A percentile compares a stretch with the other conserved stretches of the same genome.
phyloP scores from a whole-genome alignment of 2,888 invertebrate genomes.

The Crioceris asparagi region DNA sequence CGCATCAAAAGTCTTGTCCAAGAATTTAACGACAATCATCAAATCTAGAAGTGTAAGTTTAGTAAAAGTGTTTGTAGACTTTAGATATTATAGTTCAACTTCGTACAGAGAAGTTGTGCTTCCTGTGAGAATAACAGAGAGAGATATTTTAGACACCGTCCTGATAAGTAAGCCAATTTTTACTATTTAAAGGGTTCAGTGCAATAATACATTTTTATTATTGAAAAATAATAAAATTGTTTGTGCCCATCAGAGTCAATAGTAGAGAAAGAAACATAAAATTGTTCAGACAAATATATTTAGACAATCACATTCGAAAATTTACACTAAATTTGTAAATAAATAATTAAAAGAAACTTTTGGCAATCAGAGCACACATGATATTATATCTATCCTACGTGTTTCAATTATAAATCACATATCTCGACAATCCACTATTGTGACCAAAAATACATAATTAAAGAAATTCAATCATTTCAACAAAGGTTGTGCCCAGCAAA shows the following conservation, averaged over 20 bases:
- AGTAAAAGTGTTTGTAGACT: constrained; percentile 18
- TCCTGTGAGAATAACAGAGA: too few relatives aligned
- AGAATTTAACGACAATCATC: constrained; percentile 40
- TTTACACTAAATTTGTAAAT: constrained; percentile 11
- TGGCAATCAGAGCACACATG: constrained; percentile 8
- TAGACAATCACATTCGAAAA: constrained; percentile 16
- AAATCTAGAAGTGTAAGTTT: constrained; percentile 21
- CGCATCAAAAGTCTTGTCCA: constrained; percentile 35
- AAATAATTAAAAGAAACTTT: constrained; percentile 8
- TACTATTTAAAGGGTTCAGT: constrained; percentile 26
- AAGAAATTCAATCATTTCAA: too few relatives aligned
- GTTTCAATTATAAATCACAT: constrained; percentile 32
- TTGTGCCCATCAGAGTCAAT: constrained; percentile 30
- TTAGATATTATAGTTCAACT: too few relatives aligned
- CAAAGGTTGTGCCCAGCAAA: too few relatives aligned
- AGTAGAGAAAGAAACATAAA: constrained; percentile 14
- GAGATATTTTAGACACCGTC: constrained; percentile 14
- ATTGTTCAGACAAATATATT: constrained; percentile 5
- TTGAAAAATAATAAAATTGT: too few relatives aligned
- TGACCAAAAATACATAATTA: too few relatives aligned
- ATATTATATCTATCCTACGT: constrained; percentile 28
- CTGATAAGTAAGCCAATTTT: constrained; percentile 6
- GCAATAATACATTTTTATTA: constrained; percentile 23
- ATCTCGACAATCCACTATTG: constrained; percentile 22
- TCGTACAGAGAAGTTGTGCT: too few relatives aligned